Evolutionary conservation across 2,888 invertebrate genomes (phyloP).

Genomic region (Eudemis profundana): DNA sequence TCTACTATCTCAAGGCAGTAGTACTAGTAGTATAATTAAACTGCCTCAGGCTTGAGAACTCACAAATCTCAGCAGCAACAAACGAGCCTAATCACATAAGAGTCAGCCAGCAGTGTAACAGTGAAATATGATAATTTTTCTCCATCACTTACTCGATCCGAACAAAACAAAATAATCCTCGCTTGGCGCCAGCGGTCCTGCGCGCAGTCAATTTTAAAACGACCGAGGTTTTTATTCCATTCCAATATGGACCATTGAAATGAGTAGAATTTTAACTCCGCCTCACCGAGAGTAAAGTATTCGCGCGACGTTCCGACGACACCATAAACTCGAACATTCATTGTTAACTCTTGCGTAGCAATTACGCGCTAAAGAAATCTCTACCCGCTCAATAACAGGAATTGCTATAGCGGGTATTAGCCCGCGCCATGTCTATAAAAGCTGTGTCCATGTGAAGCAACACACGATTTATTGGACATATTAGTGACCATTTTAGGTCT

Average conservation of each 20-base stretch:
- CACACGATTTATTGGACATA: slow-evolving; percentile 51
- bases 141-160: slow-evolving; percentile 58
- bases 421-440: slow-evolving; percentile 30
- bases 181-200: slow-evolving; percentile 76
- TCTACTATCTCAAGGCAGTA: slow-evolving; percentile 26
- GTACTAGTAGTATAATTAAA: slow-evolving; percentile 39
- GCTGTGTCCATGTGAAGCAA: slow-evolving; percentile 33
- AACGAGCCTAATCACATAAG: slow-evolving; percentile 63
- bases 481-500: slow-evolving; percentile 62
- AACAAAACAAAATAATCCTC: slow-evolving; percentile 53
- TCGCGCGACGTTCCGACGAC: slow-evolving; percentile 28
- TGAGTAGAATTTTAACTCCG: slow-evolving; percentile 66
- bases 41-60: slow-evolving; percentile 28
- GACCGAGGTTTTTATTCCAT: slow-evolving; percentile 72
- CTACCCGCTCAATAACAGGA: neutral
- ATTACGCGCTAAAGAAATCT: slow-evolving; percentile 32
- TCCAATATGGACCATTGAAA: slow-evolving; percentile 72
- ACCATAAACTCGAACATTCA: slow-evolving; percentile 33
- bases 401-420: slow-evolving; percentile 6
- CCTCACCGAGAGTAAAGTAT: slow-evolving; percentile 44
- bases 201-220: slow-evolving; percentile 62
- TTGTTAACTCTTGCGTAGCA: slow-evolving; percentile 28
- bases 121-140: slow-evolving; percentile 77
- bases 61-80: slow-evolving; percentile 42
- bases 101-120: slow-evolving; percentile 68